Conservation (phyloP, 2,888 invertebrate genomes). For the Mechanitis messenoides region DNA sequence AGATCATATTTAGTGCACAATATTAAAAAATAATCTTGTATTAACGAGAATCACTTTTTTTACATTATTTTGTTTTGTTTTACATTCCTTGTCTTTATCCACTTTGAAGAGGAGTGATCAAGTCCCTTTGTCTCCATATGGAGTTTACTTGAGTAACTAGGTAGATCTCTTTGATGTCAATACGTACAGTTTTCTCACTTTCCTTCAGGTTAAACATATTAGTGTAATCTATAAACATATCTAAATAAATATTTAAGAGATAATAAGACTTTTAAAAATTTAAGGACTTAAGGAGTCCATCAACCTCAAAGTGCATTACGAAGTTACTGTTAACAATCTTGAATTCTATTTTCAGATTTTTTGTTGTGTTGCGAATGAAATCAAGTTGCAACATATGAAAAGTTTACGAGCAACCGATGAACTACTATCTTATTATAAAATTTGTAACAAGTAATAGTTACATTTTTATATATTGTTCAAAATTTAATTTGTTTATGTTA, state of each 20-base stretch:
- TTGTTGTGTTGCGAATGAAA: constrained; percentile 44
- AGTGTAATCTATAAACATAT: too few relatives aligned
- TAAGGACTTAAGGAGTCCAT: constrained; percentile 26
- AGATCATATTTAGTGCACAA: constrained; percentile 26
- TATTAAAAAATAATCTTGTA: constrained; percentile 36
- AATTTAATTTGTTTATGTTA: too few relatives aligned
- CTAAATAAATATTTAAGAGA: too few relatives aligned
- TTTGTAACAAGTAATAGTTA: too few relatives aligned
- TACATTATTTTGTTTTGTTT: too few relatives aligned
- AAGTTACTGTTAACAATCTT: constrained; percentile 43
- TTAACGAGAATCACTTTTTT: constrained; percentile 57
- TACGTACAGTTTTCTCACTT: too few relatives aligned
- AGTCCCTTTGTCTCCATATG: constrained; percentile 60
- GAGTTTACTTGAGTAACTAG: constrained; percentile 24
- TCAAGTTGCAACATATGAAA: too few relatives aligned
- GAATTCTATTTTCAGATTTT: constrained; percentile 56
- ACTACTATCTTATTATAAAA: too few relatives aligned
- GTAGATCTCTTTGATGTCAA: not conserved
- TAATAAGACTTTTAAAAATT: too few relatives aligned
- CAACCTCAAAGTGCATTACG: constrained; percentile 32
- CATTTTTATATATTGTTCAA: too few relatives aligned
- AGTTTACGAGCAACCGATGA: too few relatives aligned
- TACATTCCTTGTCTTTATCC: constrained; percentile 55
- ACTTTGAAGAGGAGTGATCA: constrained; percentile 64
- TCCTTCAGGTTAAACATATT: too few relatives aligned